These are phyloP conservation scores for Agrochola lota DNA, from an alignment of 2,888 invertebrate genomes.

Conservation along the genomic window DNA sequence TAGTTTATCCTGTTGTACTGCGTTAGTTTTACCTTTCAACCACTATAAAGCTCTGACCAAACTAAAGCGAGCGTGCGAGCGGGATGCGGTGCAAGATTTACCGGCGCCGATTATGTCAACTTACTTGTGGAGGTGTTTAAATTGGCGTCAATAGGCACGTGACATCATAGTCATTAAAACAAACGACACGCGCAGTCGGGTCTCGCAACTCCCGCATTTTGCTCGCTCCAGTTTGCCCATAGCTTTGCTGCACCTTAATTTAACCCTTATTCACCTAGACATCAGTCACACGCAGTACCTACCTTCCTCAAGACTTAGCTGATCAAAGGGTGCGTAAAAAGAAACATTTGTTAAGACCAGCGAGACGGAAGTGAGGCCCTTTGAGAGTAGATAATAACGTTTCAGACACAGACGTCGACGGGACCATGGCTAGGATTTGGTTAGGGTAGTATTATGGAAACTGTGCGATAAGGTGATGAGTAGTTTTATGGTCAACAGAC, in stretches of 20 bases:
- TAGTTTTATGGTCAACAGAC: background rate
- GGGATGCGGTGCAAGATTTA: no score
- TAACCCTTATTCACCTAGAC: conserved; percentile 40
- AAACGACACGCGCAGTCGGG: no score
- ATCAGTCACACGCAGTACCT: conserved; percentile 48
- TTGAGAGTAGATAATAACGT: conserved; percentile 87
- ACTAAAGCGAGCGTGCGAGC: background rate
- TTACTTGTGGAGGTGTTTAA: background rate
- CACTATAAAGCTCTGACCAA: background rate
- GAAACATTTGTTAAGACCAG: conserved; percentile 83
- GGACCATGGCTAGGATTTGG: conserved; percentile 73
- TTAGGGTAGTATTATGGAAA: conserved; percentile 68
- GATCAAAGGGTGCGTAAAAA: conserved; percentile 74
- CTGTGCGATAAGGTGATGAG: conserved; percentile 35
- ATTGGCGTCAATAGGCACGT: background rate
- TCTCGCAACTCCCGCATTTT: background rate
- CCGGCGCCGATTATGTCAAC: background rate
- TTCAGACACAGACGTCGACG: conserved; percentile 82
- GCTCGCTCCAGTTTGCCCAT: background rate
- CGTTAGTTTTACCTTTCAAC: background rate
- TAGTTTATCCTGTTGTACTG: background rate
- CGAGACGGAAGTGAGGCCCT: conserved; percentile 84
- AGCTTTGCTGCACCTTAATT: conserved; percentile 6
- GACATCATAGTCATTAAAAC: background rate
- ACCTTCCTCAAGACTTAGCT: conserved; percentile 48